phyloP scores from a whole-genome alignment of 1,140 invertebrate species.

The Ephestia elutella region DNA sequence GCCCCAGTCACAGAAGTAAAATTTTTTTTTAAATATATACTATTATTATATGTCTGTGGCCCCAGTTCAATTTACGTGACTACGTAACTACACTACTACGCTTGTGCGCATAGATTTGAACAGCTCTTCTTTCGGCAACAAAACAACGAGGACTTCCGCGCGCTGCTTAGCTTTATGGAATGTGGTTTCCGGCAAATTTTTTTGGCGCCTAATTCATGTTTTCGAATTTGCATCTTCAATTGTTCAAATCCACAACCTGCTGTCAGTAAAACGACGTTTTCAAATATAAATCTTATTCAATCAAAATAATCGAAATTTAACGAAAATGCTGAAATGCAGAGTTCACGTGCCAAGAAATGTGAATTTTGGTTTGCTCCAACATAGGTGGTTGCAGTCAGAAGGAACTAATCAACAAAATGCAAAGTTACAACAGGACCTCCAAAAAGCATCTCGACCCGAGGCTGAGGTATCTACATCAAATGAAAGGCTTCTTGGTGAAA shows the following conservation, averaged over 20 bases:
- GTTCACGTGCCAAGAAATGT: neutral
- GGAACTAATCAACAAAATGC: constrained; percentile 10
- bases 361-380: constrained; percentile 6
- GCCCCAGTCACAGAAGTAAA: too few relatives aligned
- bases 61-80: too few relatives aligned
- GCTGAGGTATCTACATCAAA: constrained; percentile 18
- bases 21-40: too few relatives aligned
- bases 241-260: neutral
- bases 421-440: constrained; percentile 12
- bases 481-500: constrained; percentile 26
- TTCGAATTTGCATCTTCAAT: neutral
- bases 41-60: too few relatives aligned
- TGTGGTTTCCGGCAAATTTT: neutral
- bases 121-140: too few relatives aligned
- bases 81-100: too few relatives aligned
- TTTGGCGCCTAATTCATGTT: neutral
- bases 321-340: constrained; percentile 24
- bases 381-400: constrained; percentile 13
- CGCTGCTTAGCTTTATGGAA: too few relatives aligned
- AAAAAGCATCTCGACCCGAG: constrained; percentile 5
- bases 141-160: too few relatives aligned
- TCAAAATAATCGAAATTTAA: neutral
- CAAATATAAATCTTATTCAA: constrained; percentile 3
- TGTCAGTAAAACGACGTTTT: neutral
- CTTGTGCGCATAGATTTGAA: too few relatives aligned